A percentile compares a stretch with the other conserved stretches of the same genome.
These are phyloP conservation scores for Turritopsis rubra DNA, from an alignment of 30 jellyfish, hydroid and myxozoan species.

Conservation along the genomic window DNA sequence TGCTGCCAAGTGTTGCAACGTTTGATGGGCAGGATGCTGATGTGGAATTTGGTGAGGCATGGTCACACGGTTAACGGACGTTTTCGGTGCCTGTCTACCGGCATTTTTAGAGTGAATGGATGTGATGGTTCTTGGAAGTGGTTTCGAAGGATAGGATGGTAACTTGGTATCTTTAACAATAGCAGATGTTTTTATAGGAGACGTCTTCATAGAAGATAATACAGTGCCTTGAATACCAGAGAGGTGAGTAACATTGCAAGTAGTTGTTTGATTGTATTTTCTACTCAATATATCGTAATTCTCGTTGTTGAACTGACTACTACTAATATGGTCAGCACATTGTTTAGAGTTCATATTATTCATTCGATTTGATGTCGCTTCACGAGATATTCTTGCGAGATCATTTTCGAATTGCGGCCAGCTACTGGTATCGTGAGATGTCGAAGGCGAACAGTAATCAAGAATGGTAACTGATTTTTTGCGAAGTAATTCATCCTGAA, in stretches of 20 bases:
- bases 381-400: constrained; percentile 5
- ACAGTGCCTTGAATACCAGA: neutral
- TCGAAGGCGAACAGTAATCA: neutral
- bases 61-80: neutral
- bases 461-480: neutral
- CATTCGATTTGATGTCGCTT: neutral
- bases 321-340: neutral
- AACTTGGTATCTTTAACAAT: neutral
- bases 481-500: neutral
- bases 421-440: neutral
- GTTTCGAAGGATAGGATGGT: neutral
- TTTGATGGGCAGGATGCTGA: neutral
- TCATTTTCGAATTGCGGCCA: constrained; percentile 1
- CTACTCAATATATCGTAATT: neutral
- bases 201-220: neutral
- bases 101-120: neutral
- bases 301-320: neutral
- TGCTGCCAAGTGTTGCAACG: neutral
- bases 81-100: neutral
- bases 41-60: neutral
- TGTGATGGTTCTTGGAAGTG: neutral
- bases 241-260: neutral
- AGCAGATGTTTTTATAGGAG: neutral
- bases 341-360: neutral
- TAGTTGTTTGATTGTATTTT: neutral